Percentiles rank a stretch among this genome's conserved stretches.
Conservation (phyloP, 2,888 invertebrate species). For the Melanchra persicariae region DNA sequence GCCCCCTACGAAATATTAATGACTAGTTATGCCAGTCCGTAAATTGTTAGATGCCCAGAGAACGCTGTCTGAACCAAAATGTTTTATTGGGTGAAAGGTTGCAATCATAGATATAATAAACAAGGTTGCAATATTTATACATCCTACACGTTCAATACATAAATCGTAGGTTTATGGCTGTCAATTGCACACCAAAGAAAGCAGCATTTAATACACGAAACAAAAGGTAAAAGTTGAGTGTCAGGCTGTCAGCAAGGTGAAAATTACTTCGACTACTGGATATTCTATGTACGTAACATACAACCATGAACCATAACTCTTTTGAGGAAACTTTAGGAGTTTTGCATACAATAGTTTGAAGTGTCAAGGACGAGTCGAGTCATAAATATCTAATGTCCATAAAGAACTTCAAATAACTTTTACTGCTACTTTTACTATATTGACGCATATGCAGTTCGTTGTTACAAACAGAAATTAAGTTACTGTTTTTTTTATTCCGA, state of each 20-base stretch:
- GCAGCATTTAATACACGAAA: constrained; percentile 13
- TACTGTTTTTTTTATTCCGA: too few relatives aligned
- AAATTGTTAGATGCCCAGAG: background rate
- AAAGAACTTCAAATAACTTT: constrained; percentile 17
- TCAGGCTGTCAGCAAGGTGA: constrained; percentile 19
- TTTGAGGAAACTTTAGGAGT: constrained; percentile 26
- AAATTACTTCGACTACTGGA: constrained; percentile 19
- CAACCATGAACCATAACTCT: constrained; percentile 19
- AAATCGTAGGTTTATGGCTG: constrained; percentile 9
- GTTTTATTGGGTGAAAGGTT: background rate
- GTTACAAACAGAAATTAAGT: background rate
- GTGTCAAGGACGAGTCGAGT: constrained; percentile 41
- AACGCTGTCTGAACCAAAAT: background rate
- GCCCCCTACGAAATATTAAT: too few relatives aligned
- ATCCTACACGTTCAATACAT: constrained; percentile 24
- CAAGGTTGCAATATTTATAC: background rate
- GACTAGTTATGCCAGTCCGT: too few relatives aligned
- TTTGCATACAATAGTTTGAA: constrained; percentile 53
- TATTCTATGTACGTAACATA: constrained; percentile 22
- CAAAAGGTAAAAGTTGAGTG: constrained; percentile 37
- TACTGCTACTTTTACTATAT: constrained; percentile 29
- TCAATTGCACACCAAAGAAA: constrained; percentile 26
- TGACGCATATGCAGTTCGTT: background rate
- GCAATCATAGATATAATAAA: background rate
- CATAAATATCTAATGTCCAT: constrained; percentile 27